Base-by-base conservation (phyloP, 1,140 invertebrate genomes). In the Drosophila subpulchrella region DNA sequence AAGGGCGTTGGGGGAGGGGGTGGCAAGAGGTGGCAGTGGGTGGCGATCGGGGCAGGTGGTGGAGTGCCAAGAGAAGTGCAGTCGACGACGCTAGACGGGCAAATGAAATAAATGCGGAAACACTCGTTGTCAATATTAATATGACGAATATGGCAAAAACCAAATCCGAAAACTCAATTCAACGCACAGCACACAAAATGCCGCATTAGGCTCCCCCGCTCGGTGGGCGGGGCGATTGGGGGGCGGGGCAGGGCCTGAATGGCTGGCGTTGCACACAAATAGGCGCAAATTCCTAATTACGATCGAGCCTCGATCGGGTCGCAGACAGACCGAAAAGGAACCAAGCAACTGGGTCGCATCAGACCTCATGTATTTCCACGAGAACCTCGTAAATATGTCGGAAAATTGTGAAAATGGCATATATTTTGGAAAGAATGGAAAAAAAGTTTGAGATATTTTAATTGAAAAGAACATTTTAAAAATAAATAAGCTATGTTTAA, bases 51-150 rank as follows among this genome's bases (percentile, higher is more conserved):
- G 36, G 44, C 41, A 39, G 58, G 27, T 61, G 56, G 46, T 56
- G 32, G 39, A 55, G 54, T 38, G 53, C 57, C 60, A 42, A 55
- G 59, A 54, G 66, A 48, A 47, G 55, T 48, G 32, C 39, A 63
- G 55, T 34, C 55, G 71, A 27, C 62, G 65, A 47, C 68, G 68
- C 55, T 70, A 78, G 75, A 78, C 75, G 67, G 59, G 66, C 76
- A 81, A 85, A 79, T 86, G 82, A 86, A 88, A 86, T 86, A 86
- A 86, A 86, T 86, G 82, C 82, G 82, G 82, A 86, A 86, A 86
- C 82, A 86, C 82, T 86, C 84, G 82, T 86, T 88, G 82, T 86
- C 82, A 86, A 86, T 86, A 86, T 86, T 86, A 86, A 86, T 86
- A 86, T 88, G 81, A 84, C 81, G 81, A 85, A 86, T 86, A 88